Evolutionary conservation across 2,797 vertebrate genomes (phyloP), one percentile per base, ranked within the genome.

Genomic region (Cryptoblepharus egeriae): DNA sequence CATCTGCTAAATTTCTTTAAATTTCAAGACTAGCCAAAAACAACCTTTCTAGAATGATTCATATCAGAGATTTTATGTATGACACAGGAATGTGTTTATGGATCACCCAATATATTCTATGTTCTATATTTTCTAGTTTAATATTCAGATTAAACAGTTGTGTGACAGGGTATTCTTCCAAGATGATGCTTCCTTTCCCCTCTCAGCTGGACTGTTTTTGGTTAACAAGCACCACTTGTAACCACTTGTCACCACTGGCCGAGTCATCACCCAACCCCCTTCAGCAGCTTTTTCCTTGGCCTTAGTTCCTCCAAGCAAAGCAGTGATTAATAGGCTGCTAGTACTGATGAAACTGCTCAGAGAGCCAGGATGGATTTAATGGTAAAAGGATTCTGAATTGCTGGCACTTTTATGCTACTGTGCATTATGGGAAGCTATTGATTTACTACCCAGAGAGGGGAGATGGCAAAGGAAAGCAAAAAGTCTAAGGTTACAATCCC

Each of bases 371-470:
- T 70, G 86, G 81, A 39, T 78, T 85, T 64, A 78, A 49, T 55
- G 28, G 37, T 72, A 39, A 61, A 67, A 49, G 80, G 84, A 87
- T 69, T 77, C 89, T 58, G 80, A 58, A 63, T 80, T 39, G 11
- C 1, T 35, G 80, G 69, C 73, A 2, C 52, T 68, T 0, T 73
- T 80, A 0, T 1, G 75, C 64, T 37, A 74, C 18, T 70, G 28
- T 79, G 75, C 72, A n/a, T 35, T 70, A 64, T 71, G 68, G 67
- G 42, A 52, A 70, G 32, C 58, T 63, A 64, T 64, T 12, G 15
- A 68, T 61, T 26, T 5, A 77, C 81, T 86, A 85, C 8, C 42
- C 42, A 11, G 45, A 35, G 68, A 24, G 42, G 61, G 71, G 80
- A 84, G 86, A 80, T 79, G 73, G 81, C 4, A 11, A 81, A 69